These are phyloP conservation scores for Anoplolepis gracilipes DNA, from an alignment of 1,140 invertebrate genomes.

Conservation along the genomic window DNA sequence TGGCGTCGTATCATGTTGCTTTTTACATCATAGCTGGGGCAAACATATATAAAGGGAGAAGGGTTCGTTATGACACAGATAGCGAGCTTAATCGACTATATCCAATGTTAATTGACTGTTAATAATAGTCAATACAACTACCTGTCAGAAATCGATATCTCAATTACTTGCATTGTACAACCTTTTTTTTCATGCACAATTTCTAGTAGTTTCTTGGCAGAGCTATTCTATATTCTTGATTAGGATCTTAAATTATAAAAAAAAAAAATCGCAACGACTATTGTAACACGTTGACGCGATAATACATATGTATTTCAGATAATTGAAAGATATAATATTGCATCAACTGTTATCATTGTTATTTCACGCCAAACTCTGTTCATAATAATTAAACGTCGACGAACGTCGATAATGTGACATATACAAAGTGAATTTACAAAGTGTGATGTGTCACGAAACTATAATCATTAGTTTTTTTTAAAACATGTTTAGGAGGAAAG, in stretches of 20 bases:
- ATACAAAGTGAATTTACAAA: too few species aligned
- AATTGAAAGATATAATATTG: neutral
- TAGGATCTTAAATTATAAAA: neutral
- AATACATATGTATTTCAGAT: neutral
- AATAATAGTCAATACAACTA: conserved; percentile 28
- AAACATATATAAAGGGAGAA: neutral
- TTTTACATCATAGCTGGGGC: conserved; percentile 17
- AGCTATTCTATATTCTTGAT: neutral
- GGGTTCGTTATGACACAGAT: conserved; percentile 13
- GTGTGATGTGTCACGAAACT: neutral
- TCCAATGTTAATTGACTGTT: conserved; percentile 25
- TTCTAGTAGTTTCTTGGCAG: neutral
- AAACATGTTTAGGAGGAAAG: neutral
- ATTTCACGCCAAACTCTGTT: neutral
- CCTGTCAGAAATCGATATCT: conserved; percentile 22
- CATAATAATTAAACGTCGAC: neutral
- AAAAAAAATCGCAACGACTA: neutral
- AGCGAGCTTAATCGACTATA: neutral
- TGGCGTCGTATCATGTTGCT: neutral
- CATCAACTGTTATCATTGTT: neutral
- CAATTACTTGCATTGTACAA: conserved; percentile 36
- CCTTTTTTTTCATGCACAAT: neutral
- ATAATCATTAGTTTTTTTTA: neutral
- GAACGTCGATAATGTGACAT: neutral
- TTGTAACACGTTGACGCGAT: neutral